phyloP scores from a whole-genome alignment of 2,113 vertebrate species.

The Herpailurus yagouaroundi region DNA sequence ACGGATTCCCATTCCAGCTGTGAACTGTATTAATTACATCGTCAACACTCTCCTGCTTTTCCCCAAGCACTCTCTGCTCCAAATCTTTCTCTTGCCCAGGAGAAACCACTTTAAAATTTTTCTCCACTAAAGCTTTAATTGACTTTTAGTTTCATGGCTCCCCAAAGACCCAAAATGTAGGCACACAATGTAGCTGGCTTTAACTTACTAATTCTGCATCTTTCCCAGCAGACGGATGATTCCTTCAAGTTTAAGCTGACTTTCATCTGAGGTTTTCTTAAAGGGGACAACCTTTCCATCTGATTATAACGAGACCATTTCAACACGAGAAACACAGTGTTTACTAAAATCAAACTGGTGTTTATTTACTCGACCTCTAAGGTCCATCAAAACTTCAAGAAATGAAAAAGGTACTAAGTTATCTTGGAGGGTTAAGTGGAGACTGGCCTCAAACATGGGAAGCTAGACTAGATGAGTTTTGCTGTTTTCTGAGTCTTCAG shows the following conservation, averaged over 20 bases:
- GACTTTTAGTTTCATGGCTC: conserved; percentile 70
- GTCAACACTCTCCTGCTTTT: conserved; percentile 13
- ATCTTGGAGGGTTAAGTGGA: neutral
- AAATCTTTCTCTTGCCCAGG: conserved; percentile 69
- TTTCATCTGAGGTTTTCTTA: conserved; percentile 43
- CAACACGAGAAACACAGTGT: neutral
- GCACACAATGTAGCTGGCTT: conserved; percentile 9
- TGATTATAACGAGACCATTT: neutral
- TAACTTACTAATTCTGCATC: conserved; percentile 35
- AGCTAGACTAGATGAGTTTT: neutral
- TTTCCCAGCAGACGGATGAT: conserved; percentile 30
- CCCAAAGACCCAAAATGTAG: conserved; percentile 70
- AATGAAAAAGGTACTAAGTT: neutral
- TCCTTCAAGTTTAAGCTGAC: conserved; percentile 24
- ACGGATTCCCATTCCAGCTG: conserved; percentile 8
- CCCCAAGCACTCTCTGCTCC: conserved; percentile 66
- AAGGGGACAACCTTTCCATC: conserved; percentile 3
- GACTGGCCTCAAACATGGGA: neutral
- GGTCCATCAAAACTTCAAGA: neutral
- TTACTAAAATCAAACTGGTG: neutral
- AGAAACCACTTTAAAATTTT: conserved; percentile 74
- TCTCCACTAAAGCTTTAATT: conserved; percentile 74
- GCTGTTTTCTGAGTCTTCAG: neutral
- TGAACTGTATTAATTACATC: conserved; percentile 6
- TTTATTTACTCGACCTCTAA: conserved; percentile 30